Conservation (phyloP, 2,797 vertebrate genomes). For the Tapera naevia region DNA sequence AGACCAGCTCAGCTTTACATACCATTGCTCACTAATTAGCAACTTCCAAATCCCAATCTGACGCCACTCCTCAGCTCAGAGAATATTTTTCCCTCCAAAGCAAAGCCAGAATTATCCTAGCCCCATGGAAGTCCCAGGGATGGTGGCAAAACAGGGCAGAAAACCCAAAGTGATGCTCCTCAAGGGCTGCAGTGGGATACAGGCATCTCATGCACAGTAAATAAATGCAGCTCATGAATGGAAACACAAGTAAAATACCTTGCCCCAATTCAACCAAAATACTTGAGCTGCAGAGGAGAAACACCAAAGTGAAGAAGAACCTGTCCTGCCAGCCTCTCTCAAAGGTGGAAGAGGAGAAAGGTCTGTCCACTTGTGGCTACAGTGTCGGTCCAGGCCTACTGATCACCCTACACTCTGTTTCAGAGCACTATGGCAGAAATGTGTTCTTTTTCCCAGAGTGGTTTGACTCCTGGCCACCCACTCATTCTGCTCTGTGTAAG, state of each 20-base stretch:
- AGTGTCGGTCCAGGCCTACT: not conserved
- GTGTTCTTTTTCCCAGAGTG: not conserved
- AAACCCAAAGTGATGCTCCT: not conserved
- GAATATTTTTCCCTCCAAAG: not conserved
- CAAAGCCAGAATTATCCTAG: not conserved
- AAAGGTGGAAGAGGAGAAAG: not conserved
- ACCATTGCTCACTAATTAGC: not conserved
- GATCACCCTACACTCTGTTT: not conserved
- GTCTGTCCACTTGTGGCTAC: not conserved
- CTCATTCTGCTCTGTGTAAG: not conserved
- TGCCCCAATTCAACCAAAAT: not conserved
- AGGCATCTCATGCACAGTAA: not conserved
- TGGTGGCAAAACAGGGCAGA: not conserved
- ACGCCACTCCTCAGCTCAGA: not conserved
- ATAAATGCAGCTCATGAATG: not conserved
- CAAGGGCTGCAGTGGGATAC: not conserved
- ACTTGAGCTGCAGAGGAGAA: not conserved
- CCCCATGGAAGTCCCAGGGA: fast-evolving
- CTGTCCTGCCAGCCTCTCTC: not conserved
- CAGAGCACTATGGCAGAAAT: not conserved
- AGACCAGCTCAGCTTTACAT: not conserved
- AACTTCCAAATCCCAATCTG: not conserved
- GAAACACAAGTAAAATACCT: not conserved
- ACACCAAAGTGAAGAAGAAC: not conserved
- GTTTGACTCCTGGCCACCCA: not conserved